Conservation (phyloP, 2,797 vertebrate species). For the Otolemur crassicaudatus region DNA sequence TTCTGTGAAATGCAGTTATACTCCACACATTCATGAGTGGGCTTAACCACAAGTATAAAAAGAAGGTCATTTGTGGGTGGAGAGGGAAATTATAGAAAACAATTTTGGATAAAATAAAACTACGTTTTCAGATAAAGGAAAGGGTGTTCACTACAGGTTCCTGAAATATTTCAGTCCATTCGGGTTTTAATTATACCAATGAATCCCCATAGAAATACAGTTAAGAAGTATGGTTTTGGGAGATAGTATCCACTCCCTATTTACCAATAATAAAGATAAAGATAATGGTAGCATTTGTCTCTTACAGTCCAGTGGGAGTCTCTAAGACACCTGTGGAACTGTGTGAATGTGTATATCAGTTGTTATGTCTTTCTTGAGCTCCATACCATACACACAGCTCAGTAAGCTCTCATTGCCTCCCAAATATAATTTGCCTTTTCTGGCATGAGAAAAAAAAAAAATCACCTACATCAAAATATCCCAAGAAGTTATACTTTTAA, state of each 20-base stretch:
- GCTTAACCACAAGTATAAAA: slow-evolving; percentile 21
- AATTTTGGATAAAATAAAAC: slow-evolving; percentile 69
- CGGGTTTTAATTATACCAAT: slow-evolving; percentile 40
- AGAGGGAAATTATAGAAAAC: slow-evolving; percentile 63
- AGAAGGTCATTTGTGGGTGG: slow-evolving; percentile 30
- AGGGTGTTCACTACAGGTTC: neutral
- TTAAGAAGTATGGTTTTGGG: slow-evolving; percentile 21
- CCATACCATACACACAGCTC: neutral
- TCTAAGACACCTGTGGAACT: neutral
- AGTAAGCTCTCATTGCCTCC: neutral
- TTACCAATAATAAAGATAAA: slow-evolving; percentile 58
- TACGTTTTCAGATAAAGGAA: slow-evolving; percentile 49
- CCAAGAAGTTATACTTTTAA: neutral
- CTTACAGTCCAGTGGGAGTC: neutral
- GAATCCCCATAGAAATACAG: slow-evolving; percentile 49
- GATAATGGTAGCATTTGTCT: slow-evolving; percentile 26
- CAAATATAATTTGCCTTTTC: slow-evolving; percentile 8
- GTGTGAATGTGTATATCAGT: neutral
- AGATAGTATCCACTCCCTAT: slow-evolving; percentile 35
- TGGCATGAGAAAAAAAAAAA: neutral
- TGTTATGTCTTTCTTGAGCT: neutral
- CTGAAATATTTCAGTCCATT: slow-evolving; percentile 50
- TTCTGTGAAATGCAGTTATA: neutral
- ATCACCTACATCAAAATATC: slow-evolving; percentile 19
- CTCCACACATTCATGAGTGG: neutral